Evolutionary conservation across 2,113 vertebrate species (phyloP), one percentile per base, ranked within the genome.

Genomic region (Zapornia atra): DNA sequence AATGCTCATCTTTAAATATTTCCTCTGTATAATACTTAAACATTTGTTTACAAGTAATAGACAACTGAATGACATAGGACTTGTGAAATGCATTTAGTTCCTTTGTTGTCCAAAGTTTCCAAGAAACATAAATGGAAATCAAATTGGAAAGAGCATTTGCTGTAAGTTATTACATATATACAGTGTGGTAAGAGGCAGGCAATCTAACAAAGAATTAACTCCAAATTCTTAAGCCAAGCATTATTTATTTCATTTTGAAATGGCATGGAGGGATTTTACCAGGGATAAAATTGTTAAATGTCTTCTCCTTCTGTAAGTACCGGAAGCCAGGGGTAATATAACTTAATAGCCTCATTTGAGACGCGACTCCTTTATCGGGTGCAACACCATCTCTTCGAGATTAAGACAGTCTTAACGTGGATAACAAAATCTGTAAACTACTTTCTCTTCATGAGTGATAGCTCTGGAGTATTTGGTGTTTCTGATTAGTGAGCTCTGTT

Each of bases 21-120:
- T 82, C 40, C n/a, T 56, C 26, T 86, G 8, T 33, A 34, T 66
- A 83, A 57, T 76, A 78, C 53, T 25, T 86, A 57, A 76, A 46
- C 93, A 90, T 78, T 86, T 95, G 70, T 86, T 92, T 83, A 86
- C 84, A 86, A 85, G 51, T 87, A 79, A 51, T 1, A 15, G 61
- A 33, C 34, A 56, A 19, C 60, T 13, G 10, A 69, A 2, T 29
- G 56, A 71, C 21, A 11, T 61, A 72, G 56, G 44, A 54, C 25
- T 71, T 71, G 8, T 69, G 65, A 60, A 85, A 88, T 51, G 10
- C 16, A 75, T 57, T 2, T 7, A 82, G 24, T 48, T 92, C 24
- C n/a, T 90, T 90, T 85, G 66, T 82, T 88, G n/a, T 87, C 22
- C 56, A 59, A 33, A 91, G 75, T 20, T 17, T 77, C 31, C 33